Percentiles rank a stretch among this genome's conserved stretches.
These are phyloP conservation scores for Xenopus laevis DNA, from an alignment of 2,113 vertebrate species.

Conservation along the genomic window DNA sequence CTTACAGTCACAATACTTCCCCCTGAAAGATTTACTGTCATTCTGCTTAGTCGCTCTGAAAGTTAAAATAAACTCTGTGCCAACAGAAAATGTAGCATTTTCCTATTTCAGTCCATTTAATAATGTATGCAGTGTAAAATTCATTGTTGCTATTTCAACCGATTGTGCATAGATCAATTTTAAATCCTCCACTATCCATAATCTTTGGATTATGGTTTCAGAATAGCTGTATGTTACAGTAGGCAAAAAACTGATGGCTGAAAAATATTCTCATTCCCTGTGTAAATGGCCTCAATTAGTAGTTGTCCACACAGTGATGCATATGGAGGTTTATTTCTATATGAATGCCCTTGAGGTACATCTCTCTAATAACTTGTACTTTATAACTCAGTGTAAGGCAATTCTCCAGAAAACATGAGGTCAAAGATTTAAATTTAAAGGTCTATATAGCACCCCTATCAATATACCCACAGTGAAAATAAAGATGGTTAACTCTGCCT, in stretches of 20 bases:
- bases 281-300: slow-evolving; percentile 9
- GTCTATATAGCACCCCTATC: too few species aligned
- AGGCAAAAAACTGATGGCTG: not conserved
- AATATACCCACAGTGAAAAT: too few species aligned
- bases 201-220: not conserved
- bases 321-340: slow-evolving; percentile 15
- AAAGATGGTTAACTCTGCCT: too few species aligned
- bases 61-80: too few species aligned
- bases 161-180: slow-evolving; percentile 17
- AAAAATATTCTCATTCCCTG: slow-evolving; percentile 1
- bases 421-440: too few species aligned
- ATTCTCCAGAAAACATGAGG: not conserved
- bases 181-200: slow-evolving; percentile 8
- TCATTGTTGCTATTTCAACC: slow-evolving; percentile 13
- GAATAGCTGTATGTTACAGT: slow-evolving; percentile 11
- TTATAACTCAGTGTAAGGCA: slow-evolving; percentile 1
- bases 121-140: not conserved
- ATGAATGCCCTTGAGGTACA: slow-evolving; percentile 1
- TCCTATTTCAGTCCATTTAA: not conserved
- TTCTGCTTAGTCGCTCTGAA: too few species aligned
- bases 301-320: not conserved
- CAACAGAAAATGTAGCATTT: too few species aligned
- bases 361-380: slow-evolving; percentile 4
- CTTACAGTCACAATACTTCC: too few species aligned
- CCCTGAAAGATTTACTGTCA: too few species aligned